These are phyloP conservation scores for Oxytorus armatus DNA, from an alignment of 2,888 invertebrate species.

Conservation along the genomic window DNA sequence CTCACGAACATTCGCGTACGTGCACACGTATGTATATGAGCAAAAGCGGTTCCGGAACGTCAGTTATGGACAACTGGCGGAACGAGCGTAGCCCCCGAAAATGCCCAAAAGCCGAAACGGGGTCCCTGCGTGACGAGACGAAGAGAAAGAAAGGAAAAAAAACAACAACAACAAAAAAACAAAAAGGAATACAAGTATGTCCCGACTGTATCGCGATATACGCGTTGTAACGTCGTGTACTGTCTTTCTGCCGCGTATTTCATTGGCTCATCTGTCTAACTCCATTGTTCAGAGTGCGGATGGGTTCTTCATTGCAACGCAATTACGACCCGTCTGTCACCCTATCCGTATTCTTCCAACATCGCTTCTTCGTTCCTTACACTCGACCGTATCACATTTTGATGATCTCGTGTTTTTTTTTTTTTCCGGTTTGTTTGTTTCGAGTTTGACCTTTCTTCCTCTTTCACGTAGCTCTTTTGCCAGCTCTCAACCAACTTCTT, in stretches of 20 bases:
- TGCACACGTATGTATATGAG: slow-evolving; percentile 23
- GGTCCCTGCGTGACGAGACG: slow-evolving; percentile 46
- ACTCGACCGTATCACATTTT: slow-evolving; percentile 29
- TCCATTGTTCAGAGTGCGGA: slow-evolving; percentile 65
- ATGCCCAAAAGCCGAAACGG: slow-evolving; percentile 66
- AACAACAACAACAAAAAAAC: no score
- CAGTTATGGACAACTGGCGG: slow-evolving; percentile 72
- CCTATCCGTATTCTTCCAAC: slow-evolving; percentile 4
- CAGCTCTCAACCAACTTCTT: no score
- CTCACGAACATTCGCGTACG: neutral
- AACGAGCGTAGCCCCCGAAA: slow-evolving; percentile 63
- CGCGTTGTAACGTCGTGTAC: neutral
- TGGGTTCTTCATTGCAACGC: slow-evolving; percentile 69
- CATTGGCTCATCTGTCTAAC: slow-evolving; percentile 17
- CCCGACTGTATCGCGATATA: slow-evolving; percentile 3
- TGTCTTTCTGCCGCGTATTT: slow-evolving; percentile 1
- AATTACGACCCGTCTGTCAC: slow-evolving; percentile 68
- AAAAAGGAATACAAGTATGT: slow-evolving; percentile 12
- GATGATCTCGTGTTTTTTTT: slow-evolving; percentile 27
- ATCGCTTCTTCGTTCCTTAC: slow-evolving; percentile 19
- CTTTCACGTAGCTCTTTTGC: no score
- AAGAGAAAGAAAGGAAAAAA: slow-evolving; percentile 9
- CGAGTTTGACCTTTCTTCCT: neutral
- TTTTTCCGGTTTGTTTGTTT: neutral
- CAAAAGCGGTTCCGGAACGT: slow-evolving; percentile 76